Evolutionary conservation across 2,888 invertebrate species (phyloP), one percentile per base, ranked within the genome.

Genomic region (Pilophorus perplexus): DNA sequence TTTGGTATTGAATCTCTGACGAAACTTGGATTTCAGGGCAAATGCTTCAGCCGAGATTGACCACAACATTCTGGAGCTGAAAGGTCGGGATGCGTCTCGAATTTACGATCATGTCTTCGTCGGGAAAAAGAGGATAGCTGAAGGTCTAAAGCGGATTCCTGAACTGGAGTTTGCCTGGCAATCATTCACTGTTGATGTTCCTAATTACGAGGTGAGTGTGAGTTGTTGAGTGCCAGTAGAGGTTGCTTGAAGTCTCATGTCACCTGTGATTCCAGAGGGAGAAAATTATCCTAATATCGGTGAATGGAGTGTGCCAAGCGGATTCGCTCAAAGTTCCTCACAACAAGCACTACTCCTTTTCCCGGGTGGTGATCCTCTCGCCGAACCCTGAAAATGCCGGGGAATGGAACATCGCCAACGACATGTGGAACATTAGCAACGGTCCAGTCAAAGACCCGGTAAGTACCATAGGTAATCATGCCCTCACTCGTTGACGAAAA

Each of bases 361-460:
- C 38, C n/a, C n/a, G 44, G n/a, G 33, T 18, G 8, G 22, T 14
- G n/a, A 16, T 65, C 5, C 20, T 65, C 4, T 27, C 28, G 25
- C 64, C 64, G 3, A 38, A 38, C n/a, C 28, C 18, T 10, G 12
- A 12, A 8, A 20, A 23, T 3, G 28, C 22, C 10, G 54, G 54
- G n/a, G 64, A 65, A 18, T 65, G 64, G 64, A 5, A 40, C n/a
- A 65, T 65, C 14, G 4, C 40, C 16, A 65, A 65, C 40, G 54
- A 65, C 54, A 54, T 65, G 52, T 65, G 64, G 64, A 54, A 27
- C n/a, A 42, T 65, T 27, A 52, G 14, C 8, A 14, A 52, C 8
- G 1, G 12, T 14, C 23, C 3, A 2, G 14, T 46, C 1, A 46
- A 3, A 23, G 10, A 18, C 6, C 18, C 44, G 3, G 44, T 44